Evolutionary conservation across 2,113 vertebrate genomes (phyloP).

Genomic region (Salvator merianae): DNA sequence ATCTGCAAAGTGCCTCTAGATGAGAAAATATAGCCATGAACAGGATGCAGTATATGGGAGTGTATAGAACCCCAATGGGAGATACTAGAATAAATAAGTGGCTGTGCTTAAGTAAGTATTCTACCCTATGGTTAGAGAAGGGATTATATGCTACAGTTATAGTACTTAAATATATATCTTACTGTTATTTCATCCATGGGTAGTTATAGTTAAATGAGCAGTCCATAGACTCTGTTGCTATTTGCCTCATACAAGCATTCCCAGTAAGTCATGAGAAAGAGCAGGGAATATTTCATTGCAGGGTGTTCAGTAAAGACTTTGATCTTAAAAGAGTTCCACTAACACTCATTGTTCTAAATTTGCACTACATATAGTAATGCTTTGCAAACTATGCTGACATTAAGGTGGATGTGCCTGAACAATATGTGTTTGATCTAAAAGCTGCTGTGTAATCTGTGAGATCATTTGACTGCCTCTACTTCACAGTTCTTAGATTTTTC

Average conservation of each 20-base stretch:
- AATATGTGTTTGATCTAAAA: slow-evolving; percentile 14
- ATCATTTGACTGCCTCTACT: slow-evolving; percentile 38
- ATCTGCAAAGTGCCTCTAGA: background rate
- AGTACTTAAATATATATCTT: too few species aligned
- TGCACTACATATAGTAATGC: background rate
- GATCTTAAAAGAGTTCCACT: background rate
- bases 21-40: background rate
- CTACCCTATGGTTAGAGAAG: background rate
- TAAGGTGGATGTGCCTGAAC: slow-evolving; percentile 24
- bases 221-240: background rate
- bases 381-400: slow-evolving; percentile 12
- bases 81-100: background rate
- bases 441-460: background rate
- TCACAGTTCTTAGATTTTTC: slow-evolving; percentile 50
- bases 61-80: background rate
- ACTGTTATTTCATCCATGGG: background rate
- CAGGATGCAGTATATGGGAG: background rate
- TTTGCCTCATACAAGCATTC: background rate
- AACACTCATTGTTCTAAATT: slow-evolving; percentile 30
- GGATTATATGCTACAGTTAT: too few species aligned
- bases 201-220: background rate
- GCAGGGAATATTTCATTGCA: background rate
- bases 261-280: background rate
- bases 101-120: background rate
- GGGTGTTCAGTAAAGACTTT: background rate